Evolutionary conservation across 1,140 invertebrate genomes (phyloP), one percentile per base, ranked within the genome.

Genomic region (Tetragonula clypearis): DNA sequence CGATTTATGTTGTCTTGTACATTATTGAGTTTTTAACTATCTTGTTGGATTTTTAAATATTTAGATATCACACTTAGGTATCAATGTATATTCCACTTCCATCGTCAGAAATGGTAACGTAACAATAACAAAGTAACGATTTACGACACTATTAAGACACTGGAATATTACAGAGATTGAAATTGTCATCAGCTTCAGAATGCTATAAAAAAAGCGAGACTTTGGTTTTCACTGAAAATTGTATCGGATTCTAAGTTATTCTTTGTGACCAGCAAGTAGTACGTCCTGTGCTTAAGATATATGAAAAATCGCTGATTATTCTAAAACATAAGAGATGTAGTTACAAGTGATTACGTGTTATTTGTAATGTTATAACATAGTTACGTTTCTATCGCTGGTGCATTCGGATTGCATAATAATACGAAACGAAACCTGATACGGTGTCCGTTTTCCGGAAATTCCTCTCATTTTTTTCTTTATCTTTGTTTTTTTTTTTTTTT

Each of bases 351-450:
- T 79, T 84, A 83, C n/a, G 65, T 78, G 74, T 11, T 15, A 17
- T 21, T 78, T 26, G 23, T 72, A 62, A 30, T 26, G 60, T 58
- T 68, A 66, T 15, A 21, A n/a, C 21, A 72, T 73, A 62, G 77
- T 41, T 68, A 21, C 21, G 41, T 21, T 49, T 73, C 21, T 65
- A 74, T 65, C 73, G 11, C 30, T 35, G n/a, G 4, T 73, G 30
- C 35, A 81, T 81, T 71, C 2, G 2, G 14, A 35, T 75, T 81
- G 60, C 60, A 21, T 68, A 85, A 81, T 79, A n/a, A 35, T 62
- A 12, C 26, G 41, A 53, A 79, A 84, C 1, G 26, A 84, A 79
- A 72, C 41, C 12, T 26, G 21, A 84, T 84, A n/a, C 56, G 21
- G n/a, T 30, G n/a, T 11, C 53, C 14, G n/a, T 60, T 35, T 49